These are phyloP conservation scores for Oscheius sp. DNA, from an alignment of 2,888 invertebrate species.

Conservation along the genomic window DNA sequence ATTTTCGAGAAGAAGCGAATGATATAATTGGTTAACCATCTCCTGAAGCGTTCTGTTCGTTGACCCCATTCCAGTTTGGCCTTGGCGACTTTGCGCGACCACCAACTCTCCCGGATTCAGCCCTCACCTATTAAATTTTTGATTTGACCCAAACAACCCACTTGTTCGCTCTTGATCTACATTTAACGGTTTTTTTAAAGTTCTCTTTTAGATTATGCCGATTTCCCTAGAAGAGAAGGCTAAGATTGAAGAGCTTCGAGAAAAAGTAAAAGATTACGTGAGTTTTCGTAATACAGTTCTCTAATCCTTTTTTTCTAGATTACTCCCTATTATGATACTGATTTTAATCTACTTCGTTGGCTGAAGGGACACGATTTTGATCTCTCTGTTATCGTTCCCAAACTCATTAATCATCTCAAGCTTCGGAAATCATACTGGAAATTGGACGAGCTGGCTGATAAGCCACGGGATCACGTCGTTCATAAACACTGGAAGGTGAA, in stretches of 20 bases:
- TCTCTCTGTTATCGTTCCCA: slow-evolving; percentile 52
- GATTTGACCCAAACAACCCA: neutral
- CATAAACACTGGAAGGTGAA: slow-evolving; percentile 63
- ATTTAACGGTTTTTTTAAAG: neutral
- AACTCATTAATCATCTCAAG: slow-evolving; percentile 54
- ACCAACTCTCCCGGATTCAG: slow-evolving; percentile 5
- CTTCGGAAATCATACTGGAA: slow-evolving; percentile 57
- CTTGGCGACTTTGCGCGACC: slow-evolving; percentile 18
- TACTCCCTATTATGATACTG: slow-evolving; percentile 62
- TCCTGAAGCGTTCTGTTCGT: neutral
- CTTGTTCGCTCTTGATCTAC: neutral
- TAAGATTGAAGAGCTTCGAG: slow-evolving; percentile 53
- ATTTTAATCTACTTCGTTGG: slow-evolving; percentile 61
- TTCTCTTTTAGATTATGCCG: slow-evolving; percentile 32
- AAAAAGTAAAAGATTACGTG: slow-evolving; percentile 51
- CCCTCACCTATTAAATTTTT: neutral
- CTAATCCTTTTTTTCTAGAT: slow-evolving; percentile 30
- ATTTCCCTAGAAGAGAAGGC: slow-evolving; percentile 45
- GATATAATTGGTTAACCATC: slow-evolving; percentile 17
- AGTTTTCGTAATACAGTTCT: slow-evolving; percentile 20
- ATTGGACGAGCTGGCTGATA: slow-evolving; percentile 49
- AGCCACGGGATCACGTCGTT: slow-evolving; percentile 53
- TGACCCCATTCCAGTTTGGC: slow-evolving; percentile 28
- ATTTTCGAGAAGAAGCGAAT: too few species aligned
- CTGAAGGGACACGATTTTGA: slow-evolving; percentile 59